Base-by-base conservation (phyloP, 2,113 vertebrate genomes). In the Prionailurus viverrinus region DNA sequence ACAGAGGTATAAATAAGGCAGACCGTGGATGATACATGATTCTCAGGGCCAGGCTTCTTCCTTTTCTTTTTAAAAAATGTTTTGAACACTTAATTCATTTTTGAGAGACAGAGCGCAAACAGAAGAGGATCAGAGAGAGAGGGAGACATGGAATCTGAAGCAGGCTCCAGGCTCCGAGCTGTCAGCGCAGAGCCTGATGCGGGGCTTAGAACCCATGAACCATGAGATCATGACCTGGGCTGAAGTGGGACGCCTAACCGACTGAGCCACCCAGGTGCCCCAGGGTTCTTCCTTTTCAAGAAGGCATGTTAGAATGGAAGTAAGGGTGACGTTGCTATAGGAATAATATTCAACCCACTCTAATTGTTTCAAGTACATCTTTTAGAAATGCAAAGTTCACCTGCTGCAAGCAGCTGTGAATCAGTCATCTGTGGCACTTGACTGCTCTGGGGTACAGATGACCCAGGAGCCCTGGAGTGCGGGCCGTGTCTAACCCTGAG, bases 371-470 rank as follows among this genome's bases (percentile, higher is more conserved):
- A 19, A 68, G 25, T 58, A 36, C 58, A 48, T 31, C 25, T 36
- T 78, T 27, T 27, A 8, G 25, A 55, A 65, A 48, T 4, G 0
- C 23, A 10, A n/a, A 11, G 23, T 5, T 12, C 27, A 5, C 5
- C 4, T 29, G 48, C 74, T 58, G 15, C 7, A 31, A 55, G 48
- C 19, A 23, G 55, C 73, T 33, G 1, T 5, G 25, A 8, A 18
- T 18, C 33, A 18, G 13, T 41, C 36, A 39, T 36, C 55, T 21
- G 0, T 0, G 0, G 6, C 31, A 33, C 21, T 33, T 4, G n/a
- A 76, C 33, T 6, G 27, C 41, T 76, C 53, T 33, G 27, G 7
- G 15, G 36, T 31, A 5, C 61, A 14, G 0, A 0, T 12, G 45
- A 48, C 21, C 39, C 9, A 21, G 4, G 21, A n/a, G 80, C 3